Base-by-base conservation (phyloP, 2,888 invertebrate species). In the Lasioglossum villosulum region DNA sequence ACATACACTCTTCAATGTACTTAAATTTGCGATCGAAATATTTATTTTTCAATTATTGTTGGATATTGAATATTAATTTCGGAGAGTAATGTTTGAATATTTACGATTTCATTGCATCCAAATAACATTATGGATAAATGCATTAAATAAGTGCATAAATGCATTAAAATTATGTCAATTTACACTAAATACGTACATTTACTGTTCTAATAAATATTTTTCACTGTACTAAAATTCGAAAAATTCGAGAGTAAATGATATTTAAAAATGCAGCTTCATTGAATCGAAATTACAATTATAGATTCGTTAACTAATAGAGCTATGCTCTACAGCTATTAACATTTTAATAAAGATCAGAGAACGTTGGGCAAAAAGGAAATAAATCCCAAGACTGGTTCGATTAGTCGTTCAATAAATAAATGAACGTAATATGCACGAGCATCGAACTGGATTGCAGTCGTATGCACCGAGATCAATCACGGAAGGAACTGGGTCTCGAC, bases 401-500 rank as follows among this genome's bases (percentile, higher is more conserved):
- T 68, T 74, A 75, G 70, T 75, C 82, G 19, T 52, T 23, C 63
- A 42, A 82, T 78, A 82, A 82, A 83, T 63, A 86, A 78, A 77
- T 66, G 74, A 77, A 27, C 34, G 80, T 12, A 34, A 78, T 34
- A 74, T 39, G 59, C 27, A 19, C n/a, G 39, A 78, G 75, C 30
- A 59, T 56, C 39, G 27, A 66, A 73, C 75, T 45, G 59, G 70
- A 45, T 63, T 59, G 30, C 52, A 72, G 70, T 66, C 45, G 42
- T 27, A 72, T 4, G 34, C 34, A 52, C 68, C 70, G 42, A 66
- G 82, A 84, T 78, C 86, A 75, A 75, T 83, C 87, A 72, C 78
- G 75, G 78, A 86, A 85, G 86, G 86, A 90, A 89, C 71, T 87
- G 84, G 86, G 85, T 76, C 88, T 84, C 81, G 77, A 82, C 88